Conservation (phyloP, 1,140 invertebrate genomes). For the Drosophila hydei region DNA sequence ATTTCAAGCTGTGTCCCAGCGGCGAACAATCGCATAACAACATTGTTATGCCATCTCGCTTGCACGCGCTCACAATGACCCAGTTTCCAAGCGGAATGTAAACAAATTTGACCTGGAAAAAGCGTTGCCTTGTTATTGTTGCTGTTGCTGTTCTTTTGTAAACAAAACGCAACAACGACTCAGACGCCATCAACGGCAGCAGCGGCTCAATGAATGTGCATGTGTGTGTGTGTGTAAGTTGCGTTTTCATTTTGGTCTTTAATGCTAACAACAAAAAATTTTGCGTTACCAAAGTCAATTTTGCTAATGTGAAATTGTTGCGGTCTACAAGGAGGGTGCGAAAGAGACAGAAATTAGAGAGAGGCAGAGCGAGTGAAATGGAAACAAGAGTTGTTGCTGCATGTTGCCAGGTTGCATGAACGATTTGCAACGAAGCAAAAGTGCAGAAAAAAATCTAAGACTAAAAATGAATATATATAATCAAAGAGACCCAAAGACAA, state of each 20-base stretch:
- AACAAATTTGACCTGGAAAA: constrained; percentile 83
- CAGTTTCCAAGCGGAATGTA: constrained; percentile 80
- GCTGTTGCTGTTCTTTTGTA: constrained; percentile 67
- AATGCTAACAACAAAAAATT: constrained; percentile 34
- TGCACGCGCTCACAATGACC: constrained; percentile 74
- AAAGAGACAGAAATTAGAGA: not conserved
- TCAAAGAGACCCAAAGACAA: constrained; percentile 12
- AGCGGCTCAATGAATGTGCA: constrained; percentile 46
- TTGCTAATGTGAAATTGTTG: constrained; percentile 62
- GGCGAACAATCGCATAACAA: constrained; percentile 58
- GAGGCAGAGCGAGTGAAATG: not conserved
- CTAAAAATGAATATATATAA: constrained; percentile 40
- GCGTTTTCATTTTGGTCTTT: constrained; percentile 66
- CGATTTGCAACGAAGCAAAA: constrained; percentile 49
- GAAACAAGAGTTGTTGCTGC: not conserved
- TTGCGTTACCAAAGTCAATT: constrained; percentile 69
- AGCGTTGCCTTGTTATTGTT: constrained; percentile 28
- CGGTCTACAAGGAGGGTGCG: constrained; percentile 12
- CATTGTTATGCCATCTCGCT: constrained; percentile 44
- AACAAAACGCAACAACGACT: constrained; percentile 61
- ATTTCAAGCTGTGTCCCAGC: constrained; percentile 61
- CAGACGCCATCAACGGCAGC: constrained; percentile 38
- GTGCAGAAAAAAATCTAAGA: constrained; percentile 26
- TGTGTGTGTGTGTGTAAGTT: constrained; percentile 49
- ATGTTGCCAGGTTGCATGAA: constrained; percentile 38